Base-by-base conservation (phyloP, 2,888 invertebrate species). In the Augochlorella aurata region DNA sequence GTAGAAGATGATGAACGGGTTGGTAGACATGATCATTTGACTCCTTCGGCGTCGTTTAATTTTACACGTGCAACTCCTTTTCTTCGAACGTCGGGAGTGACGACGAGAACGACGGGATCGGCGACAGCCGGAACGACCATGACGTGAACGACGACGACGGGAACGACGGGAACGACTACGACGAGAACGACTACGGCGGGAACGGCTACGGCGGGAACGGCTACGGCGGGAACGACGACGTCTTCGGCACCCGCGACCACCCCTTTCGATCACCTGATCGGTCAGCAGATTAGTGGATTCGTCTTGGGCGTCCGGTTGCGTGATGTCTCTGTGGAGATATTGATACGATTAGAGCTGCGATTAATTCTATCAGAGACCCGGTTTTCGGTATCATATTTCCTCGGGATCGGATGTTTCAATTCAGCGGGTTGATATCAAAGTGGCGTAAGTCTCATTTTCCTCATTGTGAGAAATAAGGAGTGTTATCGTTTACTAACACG, bases 1-100 rank as follows among this genome's bases (percentile, higher is more conserved):
- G 69, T 89, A 92, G 82, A 91, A 92, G 5, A 89, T 88, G 29
- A 92, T 88, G 74, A 91, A 92, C 0, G 92, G 92, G 84, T 92
- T 92, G 12, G 74, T 29, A 8, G 89, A 88, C 1, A 83, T 7
- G 9, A 61, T 76, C 54, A 45, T 63, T 5, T 49, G 84, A n/a
- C 72, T 81, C 61, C 52, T 85, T 21, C 72, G 58, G 0, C 44
- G 18, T 29, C 47, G 74, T 21, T 68, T 58, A 0, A 70, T 29
- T 21, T 66, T 82, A 61, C 85, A 82, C 2, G 63, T 71, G 50
- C 81, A 71, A 18, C 71, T 86, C 2, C 18, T n/a, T 44, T n/a
- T 68, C 5, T n/a, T 38, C 4, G 24, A 10, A 1, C 66, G 49
- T 12, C 65, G 73, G 9, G 61, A 61, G 8, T 29, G 63, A 29